Base-by-base conservation (phyloP, 1,140 invertebrate species). In the Trichonephila clavata region DNA sequence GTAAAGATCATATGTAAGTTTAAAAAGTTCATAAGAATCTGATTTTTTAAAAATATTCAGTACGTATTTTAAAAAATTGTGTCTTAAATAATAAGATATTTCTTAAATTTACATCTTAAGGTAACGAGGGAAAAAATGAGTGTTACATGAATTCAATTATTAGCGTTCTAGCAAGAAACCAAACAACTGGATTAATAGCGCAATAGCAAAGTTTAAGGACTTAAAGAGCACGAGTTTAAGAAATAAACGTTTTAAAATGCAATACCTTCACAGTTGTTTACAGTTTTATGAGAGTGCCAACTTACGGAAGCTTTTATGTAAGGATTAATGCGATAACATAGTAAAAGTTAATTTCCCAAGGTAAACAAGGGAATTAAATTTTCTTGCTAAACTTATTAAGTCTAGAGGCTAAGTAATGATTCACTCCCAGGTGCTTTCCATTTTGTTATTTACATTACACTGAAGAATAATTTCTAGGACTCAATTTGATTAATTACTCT, bases 281-380 rank as follows among this genome's bases (percentile, higher is more conserved):
- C 71, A 32, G 65, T 77, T 32, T 77, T 32, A 77, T 32, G 14
- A 32, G 16, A 21, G 10, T 24, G 32, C 16, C 27, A 39, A 6
- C 14, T 77, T 50, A 32, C 32, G 71, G 32, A 18, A 39, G 27
- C 71, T 77, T 18, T 77, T 39, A 77, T 32, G n/a, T 4, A 2
- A 77, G 27, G 32, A 77, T 77, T 32, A 77, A 77, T 77, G 71
- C 16, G 27, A 39, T 32, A 77, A 8, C 71, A 32, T 39, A 20
- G 24, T 32, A 77, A 32, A 77, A 77, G 71, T 77, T 77, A 32
- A 77, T 77, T 77, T 77, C 71, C 13, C 71, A 18, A 77, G 71
- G 16, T 27, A 77, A 39, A 77, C 71, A 77, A 8, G 6, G 27
- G 71, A 77, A 77, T 77, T 77, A 77, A 77, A 77, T 39, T 77